A percentile compares a stretch with the other conserved stretches of the same genome.
Evolutionary conservation across 2,888 invertebrate genomes (phyloP).

Genomic region (Allacma fusca): DNA sequence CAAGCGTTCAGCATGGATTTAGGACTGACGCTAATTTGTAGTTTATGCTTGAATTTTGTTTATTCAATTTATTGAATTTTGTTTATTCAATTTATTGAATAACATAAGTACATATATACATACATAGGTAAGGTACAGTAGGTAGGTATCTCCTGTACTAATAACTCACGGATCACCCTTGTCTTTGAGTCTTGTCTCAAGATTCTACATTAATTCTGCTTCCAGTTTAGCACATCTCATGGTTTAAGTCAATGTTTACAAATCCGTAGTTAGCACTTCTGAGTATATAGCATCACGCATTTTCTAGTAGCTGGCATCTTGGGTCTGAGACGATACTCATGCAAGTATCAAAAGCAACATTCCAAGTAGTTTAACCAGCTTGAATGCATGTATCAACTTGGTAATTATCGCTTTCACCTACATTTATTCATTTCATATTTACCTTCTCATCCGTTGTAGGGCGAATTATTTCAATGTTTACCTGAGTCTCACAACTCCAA

Average conservation of each 20-base stretch:
- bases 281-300: not conserved
- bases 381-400: no score
- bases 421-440: no score
- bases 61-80: slow-evolving; percentile 21
- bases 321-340: not conserved
- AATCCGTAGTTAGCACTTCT: slow-evolving; percentile 21
- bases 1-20: slow-evolving; percentile 17
- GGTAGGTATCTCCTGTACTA: not conserved
- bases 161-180: not conserved
- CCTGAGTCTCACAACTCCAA: no score
- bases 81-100: not conserved
- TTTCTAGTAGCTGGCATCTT: not conserved
- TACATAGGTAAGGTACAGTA: not conserved
- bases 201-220: not conserved
- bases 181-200: not conserved
- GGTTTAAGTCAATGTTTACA: slow-evolving; percentile 27
- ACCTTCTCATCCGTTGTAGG: no score
- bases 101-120: not conserved
- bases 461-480: no score
- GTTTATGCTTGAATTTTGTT: slow-evolving; percentile 30
- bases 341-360: not conserved
- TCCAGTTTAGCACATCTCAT: slow-evolving; percentile 13
- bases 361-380: no score
- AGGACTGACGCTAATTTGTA: slow-evolving; percentile 24
- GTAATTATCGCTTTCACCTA: no score